phyloP scores from a whole-genome alignment of 2,888 invertebrate species.

The Phorcus lineatus region DNA sequence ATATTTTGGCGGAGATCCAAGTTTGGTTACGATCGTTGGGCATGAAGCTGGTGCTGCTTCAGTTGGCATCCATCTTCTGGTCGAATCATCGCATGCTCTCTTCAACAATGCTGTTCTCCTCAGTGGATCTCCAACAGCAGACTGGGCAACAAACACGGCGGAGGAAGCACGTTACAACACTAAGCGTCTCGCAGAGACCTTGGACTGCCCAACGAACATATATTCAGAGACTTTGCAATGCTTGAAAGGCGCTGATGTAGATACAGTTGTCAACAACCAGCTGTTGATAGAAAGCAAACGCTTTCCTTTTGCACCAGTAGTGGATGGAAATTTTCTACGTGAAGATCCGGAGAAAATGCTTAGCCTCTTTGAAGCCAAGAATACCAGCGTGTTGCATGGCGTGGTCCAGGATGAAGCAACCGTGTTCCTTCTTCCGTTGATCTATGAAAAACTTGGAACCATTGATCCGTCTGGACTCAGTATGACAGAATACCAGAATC shows the following conservation, averaged over 20 bases:
- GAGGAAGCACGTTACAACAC: neutral
- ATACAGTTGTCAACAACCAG: neutral
- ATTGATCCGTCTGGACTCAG: too few species aligned
- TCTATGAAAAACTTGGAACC: too few species aligned
- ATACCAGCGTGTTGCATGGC: neutral
- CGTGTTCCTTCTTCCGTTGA: neutral
- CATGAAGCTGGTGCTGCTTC: conserved; percentile 67
- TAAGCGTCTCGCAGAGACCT: neutral
- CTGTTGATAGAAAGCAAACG: neutral
- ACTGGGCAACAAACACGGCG: conserved; percentile 43
- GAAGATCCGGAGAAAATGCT: neutral
- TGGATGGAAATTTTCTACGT: neutral
- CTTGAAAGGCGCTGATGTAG: neutral
- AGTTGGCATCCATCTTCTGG: conserved; percentile 59
- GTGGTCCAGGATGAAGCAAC: neutral
- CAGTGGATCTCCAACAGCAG: conserved; percentile 54
- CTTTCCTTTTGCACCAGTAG: neutral
- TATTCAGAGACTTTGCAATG: neutral
- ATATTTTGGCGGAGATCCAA: conserved; percentile 61
- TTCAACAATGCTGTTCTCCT: conserved; percentile 64
- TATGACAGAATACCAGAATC: too few species aligned
- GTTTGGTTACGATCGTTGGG: conserved; percentile 63
- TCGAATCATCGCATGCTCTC: conserved; percentile 51
- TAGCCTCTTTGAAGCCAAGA: neutral
- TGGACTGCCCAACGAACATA: neutral